Conservation (phyloP, 1,140 invertebrate species). For the Adoxophyes honmai region DNA sequence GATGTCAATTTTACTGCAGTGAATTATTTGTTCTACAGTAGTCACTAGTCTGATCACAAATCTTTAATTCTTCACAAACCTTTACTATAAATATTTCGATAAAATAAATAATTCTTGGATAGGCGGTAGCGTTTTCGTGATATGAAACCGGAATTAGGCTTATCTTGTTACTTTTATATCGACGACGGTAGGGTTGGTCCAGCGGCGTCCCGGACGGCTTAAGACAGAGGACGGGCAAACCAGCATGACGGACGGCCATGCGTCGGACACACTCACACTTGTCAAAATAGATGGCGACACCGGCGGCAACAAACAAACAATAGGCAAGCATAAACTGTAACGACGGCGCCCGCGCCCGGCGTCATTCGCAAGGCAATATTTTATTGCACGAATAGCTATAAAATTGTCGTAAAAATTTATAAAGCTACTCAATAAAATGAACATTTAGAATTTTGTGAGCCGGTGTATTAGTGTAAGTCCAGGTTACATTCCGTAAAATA, state of each 20-base stretch:
- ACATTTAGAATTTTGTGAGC: constrained; percentile 36
- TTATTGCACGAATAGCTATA: constrained; percentile 48
- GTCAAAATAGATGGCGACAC: constrained; percentile 13
- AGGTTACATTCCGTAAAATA: constrained; percentile 27
- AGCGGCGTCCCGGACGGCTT: too few species aligned
- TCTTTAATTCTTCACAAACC: too few species aligned
- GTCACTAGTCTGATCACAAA: too few species aligned
- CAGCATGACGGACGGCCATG: not conserved
- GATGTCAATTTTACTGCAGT: too few species aligned
- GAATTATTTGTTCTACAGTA: too few species aligned
- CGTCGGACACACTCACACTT: not conserved
- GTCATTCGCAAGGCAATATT: constrained; percentile 30
- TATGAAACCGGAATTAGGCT: too few species aligned
- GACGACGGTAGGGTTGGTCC: too few species aligned
- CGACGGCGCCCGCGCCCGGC: constrained; percentile 22
- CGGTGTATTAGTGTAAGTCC: constrained; percentile 25
- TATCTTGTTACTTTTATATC: too few species aligned
- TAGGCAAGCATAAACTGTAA: constrained; percentile 34
- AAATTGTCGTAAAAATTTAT: constrained; percentile 46
- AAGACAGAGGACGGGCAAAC: too few species aligned
- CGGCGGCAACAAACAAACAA: constrained; percentile 28
- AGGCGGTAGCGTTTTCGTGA: too few species aligned
- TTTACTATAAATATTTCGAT: too few species aligned
- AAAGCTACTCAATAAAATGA: constrained; percentile 49
- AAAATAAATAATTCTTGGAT: too few species aligned